These are phyloP conservation scores for Daboia siamensis DNA, from an alignment of 2,113 vertebrate species.

Conservation along the genomic window DNA sequence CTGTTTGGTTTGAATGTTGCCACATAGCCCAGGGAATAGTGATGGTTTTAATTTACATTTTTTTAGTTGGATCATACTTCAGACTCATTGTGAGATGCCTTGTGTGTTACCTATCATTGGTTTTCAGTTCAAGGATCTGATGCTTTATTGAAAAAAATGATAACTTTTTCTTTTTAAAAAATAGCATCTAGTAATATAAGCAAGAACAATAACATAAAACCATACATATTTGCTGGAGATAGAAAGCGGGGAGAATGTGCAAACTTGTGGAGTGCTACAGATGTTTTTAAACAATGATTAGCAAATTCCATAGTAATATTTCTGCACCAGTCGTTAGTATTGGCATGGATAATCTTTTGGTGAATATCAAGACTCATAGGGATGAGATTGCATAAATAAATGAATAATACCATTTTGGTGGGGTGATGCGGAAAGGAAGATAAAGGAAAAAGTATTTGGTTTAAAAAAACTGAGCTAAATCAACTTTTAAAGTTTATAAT, in stretches of 20 bases:
- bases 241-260: background rate
- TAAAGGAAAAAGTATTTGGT: background rate
- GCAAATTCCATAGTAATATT: background rate
- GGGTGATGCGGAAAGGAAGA: background rate
- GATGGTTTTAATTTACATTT: conserved; percentile 28
- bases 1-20: conserved; percentile 17
- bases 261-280: background rate
- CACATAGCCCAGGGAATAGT: background rate
- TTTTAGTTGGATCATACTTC: conserved; percentile 25
- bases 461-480: background rate
- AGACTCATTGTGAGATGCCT: conserved; percentile 27
- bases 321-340: background rate
- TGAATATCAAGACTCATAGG: background rate
- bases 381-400: background rate
- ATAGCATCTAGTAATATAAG: background rate
- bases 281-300: background rate
- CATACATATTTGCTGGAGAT: background rate
- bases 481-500: background rate
- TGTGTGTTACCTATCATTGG: background rate
- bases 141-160: background rate
- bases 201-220: background rate
- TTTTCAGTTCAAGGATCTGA: conserved; percentile 2
- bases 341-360: background rate
- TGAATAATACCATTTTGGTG: background rate
- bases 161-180: background rate